Evolutionary conservation across 2,113 vertebrate genomes (phyloP).

Genomic region (Coreoperca whiteheadi): DNA sequence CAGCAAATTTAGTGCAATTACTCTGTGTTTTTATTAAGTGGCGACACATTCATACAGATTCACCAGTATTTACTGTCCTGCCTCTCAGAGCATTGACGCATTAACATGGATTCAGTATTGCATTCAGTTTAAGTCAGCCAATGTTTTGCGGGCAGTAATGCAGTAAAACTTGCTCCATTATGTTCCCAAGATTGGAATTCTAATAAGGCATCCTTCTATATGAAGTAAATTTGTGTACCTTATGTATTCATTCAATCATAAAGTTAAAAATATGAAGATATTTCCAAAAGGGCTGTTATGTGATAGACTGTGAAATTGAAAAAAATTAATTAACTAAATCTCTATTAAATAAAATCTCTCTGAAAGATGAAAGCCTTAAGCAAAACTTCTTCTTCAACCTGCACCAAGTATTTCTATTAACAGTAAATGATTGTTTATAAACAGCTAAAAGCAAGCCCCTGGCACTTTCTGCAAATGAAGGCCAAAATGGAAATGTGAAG

Average conservation of each 20-base stretch:
- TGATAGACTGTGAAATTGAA: not conserved
- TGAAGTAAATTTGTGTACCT: not conserved
- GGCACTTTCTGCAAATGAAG: not conserved
- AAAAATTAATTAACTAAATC: too few species aligned
- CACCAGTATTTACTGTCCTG: not conserved
- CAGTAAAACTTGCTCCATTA: not conserved
- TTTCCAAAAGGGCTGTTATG: not conserved
- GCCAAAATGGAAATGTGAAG: not conserved
- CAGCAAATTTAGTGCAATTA: constrained; percentile 14
- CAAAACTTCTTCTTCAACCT: not conserved
- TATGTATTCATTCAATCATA: not conserved
- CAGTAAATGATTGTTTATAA: not conserved
- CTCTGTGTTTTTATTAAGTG: not conserved
- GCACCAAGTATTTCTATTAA: not conserved
- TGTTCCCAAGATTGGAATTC: not conserved
- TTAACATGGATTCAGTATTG: not conserved
- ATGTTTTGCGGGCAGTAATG: not conserved
- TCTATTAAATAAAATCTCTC: not conserved
- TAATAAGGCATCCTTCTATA: not conserved
- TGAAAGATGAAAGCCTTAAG: not conserved
- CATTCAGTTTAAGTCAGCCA: not conserved
- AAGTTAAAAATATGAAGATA: not conserved
- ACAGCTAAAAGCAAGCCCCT: not conserved
- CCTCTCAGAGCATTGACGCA: constrained; percentile 1
- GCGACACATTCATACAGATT: not conserved